Percentiles rank a stretch among this genome's conserved stretches.
Conservation (phyloP, 2,797 vertebrate species). For the Pangasius krempfi region DNA sequence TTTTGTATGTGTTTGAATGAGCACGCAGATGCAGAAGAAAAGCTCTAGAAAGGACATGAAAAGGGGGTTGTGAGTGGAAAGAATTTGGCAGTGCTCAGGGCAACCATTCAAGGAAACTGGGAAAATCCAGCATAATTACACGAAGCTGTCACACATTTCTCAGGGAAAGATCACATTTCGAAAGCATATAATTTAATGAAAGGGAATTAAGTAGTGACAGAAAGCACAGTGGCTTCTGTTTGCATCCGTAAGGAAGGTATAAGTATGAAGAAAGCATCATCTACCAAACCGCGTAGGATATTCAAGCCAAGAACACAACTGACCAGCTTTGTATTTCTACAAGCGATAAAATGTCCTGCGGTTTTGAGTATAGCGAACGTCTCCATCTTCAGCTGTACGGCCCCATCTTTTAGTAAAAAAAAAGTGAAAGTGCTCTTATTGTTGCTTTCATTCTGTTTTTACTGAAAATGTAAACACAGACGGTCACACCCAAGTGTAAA, state of each 20-base stretch:
- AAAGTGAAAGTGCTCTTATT: background rate
- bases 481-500: background rate
- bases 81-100: slow-evolving; percentile 53
- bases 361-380: background rate
- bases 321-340: background rate
- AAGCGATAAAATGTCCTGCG: background rate
- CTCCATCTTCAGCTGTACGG: background rate
- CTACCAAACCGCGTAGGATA: background rate
- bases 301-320: background rate
- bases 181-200: slow-evolving; percentile 59
- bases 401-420: background rate
- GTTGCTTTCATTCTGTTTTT: background rate
- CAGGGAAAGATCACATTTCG: slow-evolving; percentile 56
- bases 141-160: slow-evolving; percentile 56
- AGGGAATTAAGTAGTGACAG: slow-evolving; percentile 50
- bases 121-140: slow-evolving; percentile 66
- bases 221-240: slow-evolving; percentile 45
- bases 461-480: background rate
- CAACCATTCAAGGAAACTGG: slow-evolving; percentile 54
- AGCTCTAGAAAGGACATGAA: slow-evolving; percentile 41
- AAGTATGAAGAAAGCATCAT: slow-evolving; percentile 23
- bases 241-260: slow-evolving; percentile 28
- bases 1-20: slow-evolving; percentile 21
- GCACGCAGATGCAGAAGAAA: slow-evolving; percentile 42
- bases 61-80: slow-evolving; percentile 48